These are phyloP conservation scores for Eristalinus aeneus DNA, from an alignment of 2,888 invertebrate species.

Conservation along the genomic window DNA sequence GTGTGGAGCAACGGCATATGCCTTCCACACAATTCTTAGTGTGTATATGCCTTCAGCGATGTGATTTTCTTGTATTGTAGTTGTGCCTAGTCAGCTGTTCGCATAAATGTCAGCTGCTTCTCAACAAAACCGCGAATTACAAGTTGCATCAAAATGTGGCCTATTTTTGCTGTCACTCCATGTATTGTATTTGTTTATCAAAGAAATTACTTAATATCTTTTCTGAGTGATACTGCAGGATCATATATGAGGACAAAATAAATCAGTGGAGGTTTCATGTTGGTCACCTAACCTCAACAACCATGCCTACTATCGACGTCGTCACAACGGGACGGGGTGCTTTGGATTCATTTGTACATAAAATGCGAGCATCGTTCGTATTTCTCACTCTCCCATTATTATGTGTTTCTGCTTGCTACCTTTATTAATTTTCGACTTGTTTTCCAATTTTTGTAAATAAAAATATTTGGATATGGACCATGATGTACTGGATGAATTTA, in stretches of 20 bases:
- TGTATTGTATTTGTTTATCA: slow-evolving; percentile 8
- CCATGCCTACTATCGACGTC: slow-evolving; percentile 32
- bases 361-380: slow-evolving; percentile 27
- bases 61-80: slow-evolving; percentile 46
- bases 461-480: slow-evolving; percentile 1
- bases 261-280: slow-evolving; percentile 25
- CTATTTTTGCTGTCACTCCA: background rate
- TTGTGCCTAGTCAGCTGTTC: slow-evolving; percentile 59
- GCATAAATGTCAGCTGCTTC: slow-evolving; percentile 39
- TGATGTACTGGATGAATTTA: background rate
- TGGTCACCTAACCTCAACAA: slow-evolving; percentile 62
- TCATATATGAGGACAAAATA: background rate
- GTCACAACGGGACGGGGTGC: slow-evolving; percentile 29
- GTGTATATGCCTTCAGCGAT: slow-evolving; percentile 2
- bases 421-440: background rate
- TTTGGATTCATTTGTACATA: slow-evolving; percentile 32
- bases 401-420: background rate
- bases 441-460: background rate
- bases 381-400: slow-evolving; percentile 7
- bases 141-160: background rate
- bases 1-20: background rate
- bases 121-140: slow-evolving; percentile 33
- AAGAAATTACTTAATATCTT: background rate
- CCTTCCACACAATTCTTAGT: background rate
- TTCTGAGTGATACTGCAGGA: background rate